phyloP scores from a whole-genome alignment of 92 coral and sea anemone species.

The Isaurus tuberculatus region DNA sequence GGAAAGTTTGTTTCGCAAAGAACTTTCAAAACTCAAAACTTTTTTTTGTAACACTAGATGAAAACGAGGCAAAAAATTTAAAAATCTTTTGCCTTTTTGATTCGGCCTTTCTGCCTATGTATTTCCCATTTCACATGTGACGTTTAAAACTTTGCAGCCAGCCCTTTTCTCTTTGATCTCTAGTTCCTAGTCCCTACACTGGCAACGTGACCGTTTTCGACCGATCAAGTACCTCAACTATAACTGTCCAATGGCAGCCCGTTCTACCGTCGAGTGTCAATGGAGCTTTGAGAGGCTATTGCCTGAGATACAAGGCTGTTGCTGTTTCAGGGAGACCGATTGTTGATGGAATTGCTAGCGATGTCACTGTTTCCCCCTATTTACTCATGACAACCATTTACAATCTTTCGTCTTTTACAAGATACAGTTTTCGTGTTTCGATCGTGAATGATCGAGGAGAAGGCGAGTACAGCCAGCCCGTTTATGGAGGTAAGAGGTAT shows the following conservation, averaged over 20 bases:
- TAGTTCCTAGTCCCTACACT: conserved; percentile 17
- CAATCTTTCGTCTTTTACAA: conserved; percentile 23
- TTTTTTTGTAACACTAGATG: too few species aligned
- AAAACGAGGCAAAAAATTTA: too few species aligned
- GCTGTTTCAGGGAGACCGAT: conserved; percentile 11
- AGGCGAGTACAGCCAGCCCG: conserved; percentile 10
- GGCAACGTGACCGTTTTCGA: neutral
- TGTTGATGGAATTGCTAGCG: neutral
- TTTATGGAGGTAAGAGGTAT: conserved; percentile 21
- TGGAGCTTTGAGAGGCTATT: conserved; percentile 11
- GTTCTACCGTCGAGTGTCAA: neutral
- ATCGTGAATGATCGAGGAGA: neutral
- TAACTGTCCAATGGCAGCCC: conserved; percentile 10
- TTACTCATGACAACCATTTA: neutral
- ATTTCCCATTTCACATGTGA: too few species aligned
- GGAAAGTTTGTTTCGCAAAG: too few species aligned
- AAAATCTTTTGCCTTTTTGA: too few species aligned
- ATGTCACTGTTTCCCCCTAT: neutral
- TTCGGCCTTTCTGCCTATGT: too few species aligned
- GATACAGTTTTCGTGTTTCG: conserved; percentile 22
- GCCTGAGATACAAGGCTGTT: conserved; percentile 6
- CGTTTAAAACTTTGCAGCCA: neutral
- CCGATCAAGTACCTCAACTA: conserved; percentile 9
- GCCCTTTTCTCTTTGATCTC: neutral
- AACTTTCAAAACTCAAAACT: too few species aligned